Evolutionary conservation across 2,113 vertebrate species (phyloP).

Genomic region (Oreochromis niloticus): DNA sequence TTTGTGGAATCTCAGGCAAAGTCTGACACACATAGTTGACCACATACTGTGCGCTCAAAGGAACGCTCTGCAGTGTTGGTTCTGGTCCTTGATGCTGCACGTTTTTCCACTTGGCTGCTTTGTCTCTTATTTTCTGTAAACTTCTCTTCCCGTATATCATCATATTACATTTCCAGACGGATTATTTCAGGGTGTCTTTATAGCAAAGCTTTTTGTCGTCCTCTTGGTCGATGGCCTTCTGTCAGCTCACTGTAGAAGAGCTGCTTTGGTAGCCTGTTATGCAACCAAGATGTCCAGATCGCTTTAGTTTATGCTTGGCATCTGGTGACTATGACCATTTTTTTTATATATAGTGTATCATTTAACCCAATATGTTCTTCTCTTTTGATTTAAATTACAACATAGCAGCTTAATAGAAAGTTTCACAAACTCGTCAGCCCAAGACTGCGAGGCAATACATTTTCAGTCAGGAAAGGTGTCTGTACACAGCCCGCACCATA

Average conservation of each 20-base stretch:
- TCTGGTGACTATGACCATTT: not conserved
- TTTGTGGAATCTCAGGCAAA: not conserved
- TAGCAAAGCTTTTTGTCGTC: fast-evolving
- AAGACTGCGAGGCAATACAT: fast-evolving
- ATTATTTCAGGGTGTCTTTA: not conserved
- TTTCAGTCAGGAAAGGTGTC: not conserved
- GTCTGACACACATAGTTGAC: not conserved
- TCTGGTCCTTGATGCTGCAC: not conserved
- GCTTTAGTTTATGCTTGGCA: not conserved
- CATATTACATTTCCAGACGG: not conserved
- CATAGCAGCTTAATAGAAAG: not conserved
- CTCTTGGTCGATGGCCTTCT: not conserved
- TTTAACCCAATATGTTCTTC: not conserved
- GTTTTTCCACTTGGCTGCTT: not conserved
- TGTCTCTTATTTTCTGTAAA: not conserved
- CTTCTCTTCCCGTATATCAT: not conserved
- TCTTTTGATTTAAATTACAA: not conserved
- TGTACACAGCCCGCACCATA: not conserved
- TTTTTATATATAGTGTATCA: not conserved
- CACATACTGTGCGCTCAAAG: not conserved
- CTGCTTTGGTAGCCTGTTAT: not conserved
- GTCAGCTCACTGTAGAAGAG: too few species aligned
- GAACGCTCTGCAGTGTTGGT: not conserved
- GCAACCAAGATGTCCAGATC: not conserved
- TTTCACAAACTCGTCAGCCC: not conserved